Evolutionary conservation across 2,888 invertebrate genomes (phyloP).

Genomic region (Oegoconia quadripuncta): DNA sequence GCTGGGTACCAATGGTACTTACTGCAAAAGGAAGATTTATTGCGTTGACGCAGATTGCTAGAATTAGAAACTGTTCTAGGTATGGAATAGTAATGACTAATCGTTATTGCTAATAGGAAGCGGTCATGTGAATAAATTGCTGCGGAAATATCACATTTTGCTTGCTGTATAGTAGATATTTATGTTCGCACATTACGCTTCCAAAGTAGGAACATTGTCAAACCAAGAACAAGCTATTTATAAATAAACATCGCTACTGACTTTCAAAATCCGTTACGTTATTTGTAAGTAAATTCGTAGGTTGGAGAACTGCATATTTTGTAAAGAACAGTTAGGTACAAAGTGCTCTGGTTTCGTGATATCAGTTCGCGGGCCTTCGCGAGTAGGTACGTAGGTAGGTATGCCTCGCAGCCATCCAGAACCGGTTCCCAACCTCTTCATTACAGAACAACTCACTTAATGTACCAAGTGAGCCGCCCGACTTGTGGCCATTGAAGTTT

Average conservation of each 20-base stretch:
- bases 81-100: neutral
- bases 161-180: neutral
- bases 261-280: no score
- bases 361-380: conserved; percentile 24
- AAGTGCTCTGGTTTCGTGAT: conserved; percentile 20
- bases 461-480: neutral
- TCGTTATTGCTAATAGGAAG: neutral
- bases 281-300: no score
- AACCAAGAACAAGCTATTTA: no score
- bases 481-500: neutral
- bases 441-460: conserved; percentile 12
- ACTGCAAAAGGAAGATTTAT: conserved; percentile 4
- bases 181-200: no score
- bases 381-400: conserved; percentile 14
- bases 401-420: conserved; percentile 16
- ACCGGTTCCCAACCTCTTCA: conserved; percentile 20
- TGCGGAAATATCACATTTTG: no score
- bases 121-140: no score
- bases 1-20: conserved; percentile 13
- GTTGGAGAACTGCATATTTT: no score
- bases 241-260: no score
- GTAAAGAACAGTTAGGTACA: conserved; percentile 5
- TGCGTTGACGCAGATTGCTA: conserved; percentile 3
- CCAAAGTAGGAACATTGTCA: no score
- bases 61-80: neutral